A percentile compares a stretch with the other conserved stretches of the same genome.
These are phyloP conservation scores for Gadopsis marmoratus DNA, from an alignment of 2,797 vertebrate species.

Conservation along the genomic window DNA sequence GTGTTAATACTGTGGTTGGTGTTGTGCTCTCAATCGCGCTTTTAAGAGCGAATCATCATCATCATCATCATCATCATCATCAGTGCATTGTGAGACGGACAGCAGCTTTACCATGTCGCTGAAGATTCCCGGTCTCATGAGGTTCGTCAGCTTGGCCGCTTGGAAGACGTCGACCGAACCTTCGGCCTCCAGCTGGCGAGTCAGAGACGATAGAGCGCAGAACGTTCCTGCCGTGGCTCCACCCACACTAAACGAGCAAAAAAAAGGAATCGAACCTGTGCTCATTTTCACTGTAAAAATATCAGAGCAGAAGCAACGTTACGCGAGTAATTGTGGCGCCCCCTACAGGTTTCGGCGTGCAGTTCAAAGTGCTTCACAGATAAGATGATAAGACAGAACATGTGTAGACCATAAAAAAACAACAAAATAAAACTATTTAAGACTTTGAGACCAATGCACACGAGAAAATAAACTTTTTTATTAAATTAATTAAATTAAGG, in stretches of 20 bases:
- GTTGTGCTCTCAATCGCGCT: neutral
- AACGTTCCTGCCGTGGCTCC: slow-evolving; percentile 94
- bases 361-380: no score
- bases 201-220: slow-evolving; percentile 91
- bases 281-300: neutral
- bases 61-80: no score
- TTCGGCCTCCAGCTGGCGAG: slow-evolving; percentile 91
- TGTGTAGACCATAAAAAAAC: no score
- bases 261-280: neutral
- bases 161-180: slow-evolving; percentile 93
- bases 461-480: no score
- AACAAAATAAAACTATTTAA: no score
- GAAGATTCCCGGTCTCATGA: slow-evolving; percentile 95
- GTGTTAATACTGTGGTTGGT: no score
- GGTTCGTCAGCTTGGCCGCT: slow-evolving; percentile 92
- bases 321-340: no score
- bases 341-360: neutral
- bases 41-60: no score
- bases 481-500: no score
- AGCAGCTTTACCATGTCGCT: slow-evolving; percentile 88
- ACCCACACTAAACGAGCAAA: slow-evolving; percentile 84
- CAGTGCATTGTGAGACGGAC: neutral
- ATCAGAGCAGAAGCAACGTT: no score
- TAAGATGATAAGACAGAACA: no score
- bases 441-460: no score